A percentile compares a stretch with the other conserved stretches of the same genome.
phyloP scores from a whole-genome alignment of 2,797 vertebrate genomes.

The Knipowitschia caucasica region DNA sequence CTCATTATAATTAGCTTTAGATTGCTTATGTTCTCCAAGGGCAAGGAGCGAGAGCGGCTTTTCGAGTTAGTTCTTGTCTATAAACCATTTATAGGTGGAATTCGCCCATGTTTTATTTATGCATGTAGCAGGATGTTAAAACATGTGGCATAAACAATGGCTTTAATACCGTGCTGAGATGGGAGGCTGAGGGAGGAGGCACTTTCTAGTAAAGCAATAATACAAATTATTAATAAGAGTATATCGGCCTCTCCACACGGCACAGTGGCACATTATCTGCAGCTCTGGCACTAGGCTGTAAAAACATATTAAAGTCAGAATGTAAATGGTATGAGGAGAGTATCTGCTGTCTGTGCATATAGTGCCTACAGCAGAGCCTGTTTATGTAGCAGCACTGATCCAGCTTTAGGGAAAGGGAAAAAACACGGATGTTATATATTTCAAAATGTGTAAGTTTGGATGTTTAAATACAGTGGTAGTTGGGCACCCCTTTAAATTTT shows the following conservation, averaged over 20 bases:
- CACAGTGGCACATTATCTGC: constrained; percentile 12
- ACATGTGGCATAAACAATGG: constrained; percentile 7
- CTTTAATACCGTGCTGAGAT: constrained; percentile 11
- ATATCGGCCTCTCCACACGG: constrained; percentile 1
- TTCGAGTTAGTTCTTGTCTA: constrained; percentile 25
- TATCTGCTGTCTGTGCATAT: constrained; percentile 22
- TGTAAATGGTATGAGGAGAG: not conserved
- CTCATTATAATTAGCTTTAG: constrained; percentile 69
- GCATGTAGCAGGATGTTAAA: not conserved
- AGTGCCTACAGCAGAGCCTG: not conserved
- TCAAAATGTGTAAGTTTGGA: too few species aligned
- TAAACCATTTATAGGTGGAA: constrained; percentile 26
- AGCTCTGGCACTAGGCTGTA: constrained; percentile 17
- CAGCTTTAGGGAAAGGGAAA: not conserved
- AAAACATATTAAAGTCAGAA: constrained; percentile 27
- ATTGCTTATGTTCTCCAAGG: constrained; percentile 49
- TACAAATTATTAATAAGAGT: constrained; percentile 23
- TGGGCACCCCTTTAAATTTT: too few species aligned
- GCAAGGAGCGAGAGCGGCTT: constrained; percentile 29
- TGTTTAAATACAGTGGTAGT: too few species aligned
- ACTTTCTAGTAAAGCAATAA: constrained; percentile 15
- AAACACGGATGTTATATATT: too few species aligned
- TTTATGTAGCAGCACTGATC: constrained; percentile 9
- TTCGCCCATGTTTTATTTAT: constrained; percentile 1
- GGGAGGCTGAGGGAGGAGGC: not conserved